Base-by-base conservation (phyloP, 2,888 invertebrate genomes). In the Tortricodes alternella region DNA sequence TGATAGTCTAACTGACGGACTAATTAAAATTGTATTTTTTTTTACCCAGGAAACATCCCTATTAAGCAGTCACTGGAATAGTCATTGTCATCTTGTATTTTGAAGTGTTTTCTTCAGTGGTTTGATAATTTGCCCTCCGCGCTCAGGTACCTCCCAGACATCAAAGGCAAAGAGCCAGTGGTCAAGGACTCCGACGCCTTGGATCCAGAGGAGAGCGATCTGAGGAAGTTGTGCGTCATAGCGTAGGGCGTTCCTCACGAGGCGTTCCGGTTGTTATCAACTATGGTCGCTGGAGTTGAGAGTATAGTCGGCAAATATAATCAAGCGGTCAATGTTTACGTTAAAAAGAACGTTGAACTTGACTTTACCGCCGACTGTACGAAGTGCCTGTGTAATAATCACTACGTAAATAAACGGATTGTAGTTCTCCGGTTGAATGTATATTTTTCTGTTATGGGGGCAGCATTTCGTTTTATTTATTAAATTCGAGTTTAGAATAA, bases 121-220 rank as follows among this genome's bases (percentile, higher is more conserved):
- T 13, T 13, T 6, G 6, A 1, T 32, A 8, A 8, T 46, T n/a
- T 7, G n/a, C n/a, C n/a, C n/a, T n/a, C n/a, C n/a, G n/a, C n/a
- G n/a, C n/a, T n/a, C n/a, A 55, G 53, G 18, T 55, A 55, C 48
- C 48, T 55, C 5, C 53, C 53, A 11, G 53, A 55, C 34, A 55
- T 55, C 9, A 58, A 67, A 7, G 80, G 76, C 13, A 66, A 63
- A 19, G 76, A 72, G 63, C 77, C 74, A 0, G 65, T 70, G 3
- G 51, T 70, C 29, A 71, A 73, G 48, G 81, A 83, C 60, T 76
- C 80, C 0, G 89, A 89, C 38, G 62, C 81, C 8, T 80, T 88
- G 32, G 89, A 91, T 43, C 83, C 78, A 46, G 91, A 91, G 58
- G 76, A 76, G 38, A 67, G 58, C 48, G 78, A 78, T 53, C 60